Evolutionary conservation across 2,113 vertebrate genomes (phyloP), one percentile per base, ranked within the genome.

Genomic region (Phycodurus eques): DNA sequence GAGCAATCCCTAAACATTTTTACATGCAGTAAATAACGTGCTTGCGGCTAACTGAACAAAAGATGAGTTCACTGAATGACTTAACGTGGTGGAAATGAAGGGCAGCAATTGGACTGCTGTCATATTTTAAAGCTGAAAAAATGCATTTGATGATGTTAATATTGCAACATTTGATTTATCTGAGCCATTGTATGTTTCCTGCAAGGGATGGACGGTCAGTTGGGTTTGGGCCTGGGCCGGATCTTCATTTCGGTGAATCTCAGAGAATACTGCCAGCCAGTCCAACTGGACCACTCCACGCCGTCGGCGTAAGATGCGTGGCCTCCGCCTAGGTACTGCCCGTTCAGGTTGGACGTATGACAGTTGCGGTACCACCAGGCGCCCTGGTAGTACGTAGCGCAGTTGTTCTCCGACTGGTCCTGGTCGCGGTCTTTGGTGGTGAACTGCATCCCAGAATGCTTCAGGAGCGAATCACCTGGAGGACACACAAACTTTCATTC

Each of bases 331-430:
- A 99, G 93, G 92, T 98, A 99, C 90, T 96, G 95, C 35, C 97
- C 96, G 0, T 99, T 99, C 81, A 98, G 94, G 93, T 99, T 99
- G 84, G 97, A 98, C 1, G 95, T 97, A 92, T 99, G 96, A 88
- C 97, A 99, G 90, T 96, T 98, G 17, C 95, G 95, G 89, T 99
- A 99, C 97, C 97, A 99, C 96, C 96, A 99, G 31, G 96, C 96
- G 0, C 97, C 97, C 5, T 95, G 95, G 89, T 98, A 98, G 89
- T 96, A 98, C 0, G 95, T 86, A 0, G 97, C 96, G 0, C 97
- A 99, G 93, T 99, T 99, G 91, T 98, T 98, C 89, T 98, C 96
- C 0, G 96, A 98, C 86, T 96, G 95, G 89, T 99, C 97, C 3
- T 94, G 93, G 93, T 99, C 97, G 19, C 93, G 93, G 91, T 98